Evolutionary conservation across 2,113 vertebrate species (phyloP).

Genomic region (Notechis scutatus): DNA sequence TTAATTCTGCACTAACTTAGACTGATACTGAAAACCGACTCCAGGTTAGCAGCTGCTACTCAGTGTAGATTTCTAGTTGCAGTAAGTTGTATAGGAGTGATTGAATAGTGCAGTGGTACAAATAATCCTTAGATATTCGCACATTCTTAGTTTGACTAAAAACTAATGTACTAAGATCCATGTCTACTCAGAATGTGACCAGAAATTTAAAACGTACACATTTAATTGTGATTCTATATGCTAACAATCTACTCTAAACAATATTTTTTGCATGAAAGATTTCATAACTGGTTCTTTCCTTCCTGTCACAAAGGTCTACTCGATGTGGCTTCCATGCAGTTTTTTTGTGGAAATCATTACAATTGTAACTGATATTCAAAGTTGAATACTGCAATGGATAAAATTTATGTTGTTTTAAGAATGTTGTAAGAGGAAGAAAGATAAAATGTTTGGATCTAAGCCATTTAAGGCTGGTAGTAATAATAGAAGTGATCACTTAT

Average conservation of each 20-base stretch:
- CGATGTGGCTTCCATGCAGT: slow-evolving; percentile 33
- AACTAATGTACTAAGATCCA: background rate
- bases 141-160: background rate
- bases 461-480: background rate
- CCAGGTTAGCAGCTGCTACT: background rate
- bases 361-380: background rate
- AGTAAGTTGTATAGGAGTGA: background rate
- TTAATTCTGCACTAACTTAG: slow-evolving; percentile 37
- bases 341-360: slow-evolving; percentile 18
- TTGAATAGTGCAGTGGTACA: background rate
- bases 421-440: background rate
- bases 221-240: slow-evolving; percentile 9
- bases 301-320: background rate
- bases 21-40: background rate
- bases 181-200: background rate
- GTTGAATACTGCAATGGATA: background rate
- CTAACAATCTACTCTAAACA: slow-evolving; percentile 23
- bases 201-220: background rate
- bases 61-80: background rate
- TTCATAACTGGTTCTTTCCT: slow-evolving; percentile 15
- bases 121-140: background rate
- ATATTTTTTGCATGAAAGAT: slow-evolving; percentile 28
- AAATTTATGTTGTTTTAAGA: background rate
- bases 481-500: background rate
- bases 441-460: background rate